Evolutionary conservation across 2,888 invertebrate species (phyloP), one percentile per base, ranked within the genome.

Genomic region (Rhingia campestris): DNA sequence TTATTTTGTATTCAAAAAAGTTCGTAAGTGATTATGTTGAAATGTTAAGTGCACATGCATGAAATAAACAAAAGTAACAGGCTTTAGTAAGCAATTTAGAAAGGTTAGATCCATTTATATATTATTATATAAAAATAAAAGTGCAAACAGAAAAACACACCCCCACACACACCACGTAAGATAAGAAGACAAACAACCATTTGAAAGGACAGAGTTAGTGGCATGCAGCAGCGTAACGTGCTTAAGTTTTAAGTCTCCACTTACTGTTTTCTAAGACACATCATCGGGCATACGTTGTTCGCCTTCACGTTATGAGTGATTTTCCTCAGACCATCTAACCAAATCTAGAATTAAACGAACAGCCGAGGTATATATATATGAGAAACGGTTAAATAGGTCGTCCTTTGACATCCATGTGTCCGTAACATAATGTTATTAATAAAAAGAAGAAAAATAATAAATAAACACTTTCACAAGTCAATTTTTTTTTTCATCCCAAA

Each of bases 231-330:
- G 58, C 45, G 54, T 64, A 47, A 45, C 14, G 33, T 64, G 39
- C 5, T 64, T 47, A 12, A 10, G 45, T 35, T 12, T 43, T 37
- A 53, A 22, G n/a, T 35, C 22, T 10, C 6, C 84, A 97, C 98
- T 97, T 95, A 99, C 99, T 99, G 99, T 94, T 99, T 99, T 93
- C 97, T 97, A 88, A 99, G 95, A 93, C 98, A 98, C 89, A 98
- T 99, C 96, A 98, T 97, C 74, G 99, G 99, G 92, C 99, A 99
- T 89, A 98, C 95, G 94, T 99, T 99, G 94, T 98, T 98, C 89
- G 98, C 98, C 94, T 99, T 99, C 90, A 97, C 98, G 93, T 99
- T 99, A 94, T 98, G 98, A 86, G 99, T 98, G 92, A 99, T 97
- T 92, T 94, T 94, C 92, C 99, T 94, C 89, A 99, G 94, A 87